These are phyloP conservation scores for Tillus elongatus DNA, from an alignment of 2,888 invertebrate genomes.

Conservation along the genomic window DNA sequence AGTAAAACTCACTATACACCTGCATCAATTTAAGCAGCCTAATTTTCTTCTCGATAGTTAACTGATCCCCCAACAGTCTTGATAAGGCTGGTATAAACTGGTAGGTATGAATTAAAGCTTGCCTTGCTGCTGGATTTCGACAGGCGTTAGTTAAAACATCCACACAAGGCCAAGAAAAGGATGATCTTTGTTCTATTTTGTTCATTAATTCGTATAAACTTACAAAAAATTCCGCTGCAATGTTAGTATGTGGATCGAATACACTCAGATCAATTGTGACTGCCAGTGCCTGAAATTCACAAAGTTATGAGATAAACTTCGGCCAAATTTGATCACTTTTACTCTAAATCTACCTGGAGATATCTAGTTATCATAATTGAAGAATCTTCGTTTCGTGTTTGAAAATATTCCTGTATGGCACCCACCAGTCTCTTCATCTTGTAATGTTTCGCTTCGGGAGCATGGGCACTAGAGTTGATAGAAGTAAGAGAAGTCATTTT, in stretches of 20 bases:
- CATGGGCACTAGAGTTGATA: no score
- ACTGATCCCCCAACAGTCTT: constrained; percentile 50
- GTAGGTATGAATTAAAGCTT: constrained; percentile 58
- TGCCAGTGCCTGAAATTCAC: constrained; percentile 49
- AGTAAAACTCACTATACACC: constrained; percentile 36
- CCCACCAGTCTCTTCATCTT: constrained; percentile 22
- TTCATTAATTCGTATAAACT: constrained; percentile 57
- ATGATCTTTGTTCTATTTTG: constrained; percentile 47
- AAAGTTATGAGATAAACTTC: no score
- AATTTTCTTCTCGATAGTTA: constrained; percentile 55
- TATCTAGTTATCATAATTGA: constrained; percentile 24
- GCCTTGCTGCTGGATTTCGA: constrained; percentile 52
- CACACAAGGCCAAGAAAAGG: constrained; percentile 56
- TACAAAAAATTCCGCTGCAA: constrained; percentile 59
- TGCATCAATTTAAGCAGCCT: constrained; percentile 56
- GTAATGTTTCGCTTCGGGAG: constrained; percentile 14
- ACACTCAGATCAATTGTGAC: constrained; percentile 54
- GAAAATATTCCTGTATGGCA: constrained; percentile 23
- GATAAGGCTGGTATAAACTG: constrained; percentile 60
- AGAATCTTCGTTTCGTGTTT: constrained; percentile 22
- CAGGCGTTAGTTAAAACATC: constrained; percentile 56
- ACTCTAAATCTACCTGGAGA: constrained; percentile 30
- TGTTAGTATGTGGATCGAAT: constrained; percentile 56
- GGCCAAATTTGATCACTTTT: no score
- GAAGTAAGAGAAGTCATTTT: no score